Evolutionary conservation across 2,888 invertebrate species (phyloP), one percentile per base, ranked within the genome.

Genomic region (Hetaerina titia): DNA sequence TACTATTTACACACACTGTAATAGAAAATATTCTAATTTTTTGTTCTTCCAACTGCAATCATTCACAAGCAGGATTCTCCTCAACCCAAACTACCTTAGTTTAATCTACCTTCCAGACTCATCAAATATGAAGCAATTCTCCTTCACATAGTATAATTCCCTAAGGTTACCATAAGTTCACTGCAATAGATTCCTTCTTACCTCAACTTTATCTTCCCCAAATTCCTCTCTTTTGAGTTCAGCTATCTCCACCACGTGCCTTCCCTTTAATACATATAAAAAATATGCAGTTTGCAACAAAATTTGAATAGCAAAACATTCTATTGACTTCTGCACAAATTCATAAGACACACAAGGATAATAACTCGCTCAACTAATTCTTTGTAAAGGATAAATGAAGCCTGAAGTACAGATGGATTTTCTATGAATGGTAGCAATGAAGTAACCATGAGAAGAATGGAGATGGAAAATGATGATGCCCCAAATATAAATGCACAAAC

Each of bases 171-270:
- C 31, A 81, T 69, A 81, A 81, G 81, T n/a, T 81, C 81, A 81
- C 81, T 81, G 81, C 81, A 31, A 81, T 13, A 81, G 31, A 92
- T 92, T 64, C 56, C 92, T 92, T 92, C 92, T 92, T 92, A 92
- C 92, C 92, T 92, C 92, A 22, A 92, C 92, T 92, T 92, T 92
- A 64, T 92, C 92, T 45, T 92, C 92, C 92, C 92, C 92, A 92
- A 69, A 92, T 92, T 92, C 92, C 92, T 92, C 92, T 92, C 92
- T 92, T 92, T 92, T 92, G 92, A 92, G 92, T 92, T 92, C 92
- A 74, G 92, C 92, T 92, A 92, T 92, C 92, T 92, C 92, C 92
- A 92, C 92, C 69, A 92, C 74, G 92, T 92, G 92, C 92, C 92
- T 92, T 69, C 92, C 92, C 92, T 92, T 92, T 92, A 92, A 92